phyloP scores from a whole-genome alignment of 1,140 invertebrate species.

The Oryctes rhinoceros region DNA sequence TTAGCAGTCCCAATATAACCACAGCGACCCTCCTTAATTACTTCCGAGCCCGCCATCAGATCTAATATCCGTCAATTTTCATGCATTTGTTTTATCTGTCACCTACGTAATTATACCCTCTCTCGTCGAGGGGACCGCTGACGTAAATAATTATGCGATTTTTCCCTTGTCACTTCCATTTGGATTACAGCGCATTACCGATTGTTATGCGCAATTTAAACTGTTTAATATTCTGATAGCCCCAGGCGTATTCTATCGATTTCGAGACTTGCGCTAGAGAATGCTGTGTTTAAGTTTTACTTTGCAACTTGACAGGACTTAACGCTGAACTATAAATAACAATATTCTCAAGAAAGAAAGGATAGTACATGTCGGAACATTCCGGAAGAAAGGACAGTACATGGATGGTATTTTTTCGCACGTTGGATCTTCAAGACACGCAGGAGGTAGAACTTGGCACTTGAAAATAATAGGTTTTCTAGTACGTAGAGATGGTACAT shows the following conservation, averaged over 20 bases:
- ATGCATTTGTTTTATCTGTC: constrained; percentile 22
- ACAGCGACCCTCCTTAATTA: constrained; percentile 4
- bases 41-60: background rate
- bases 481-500: too few relatives aligned
- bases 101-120: constrained; percentile 14
- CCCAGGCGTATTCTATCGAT: constrained; percentile 13
- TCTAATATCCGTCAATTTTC: constrained; percentile 22
- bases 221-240: constrained; percentile 23
- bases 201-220: constrained; percentile 15
- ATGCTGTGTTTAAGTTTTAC: background rate
- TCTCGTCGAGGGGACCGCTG: background rate
- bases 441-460: too few relatives aligned
- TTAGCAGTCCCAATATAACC: background rate
- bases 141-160: constrained; percentile 33
- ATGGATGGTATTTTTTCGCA: too few relatives aligned
- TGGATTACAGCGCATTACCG: constrained; percentile 23
- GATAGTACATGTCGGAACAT: too few relatives aligned
- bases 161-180: constrained; percentile 36
- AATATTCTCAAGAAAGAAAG: too few relatives aligned
- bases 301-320: too few relatives aligned
- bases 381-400: too few relatives aligned
- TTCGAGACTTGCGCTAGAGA: background rate
- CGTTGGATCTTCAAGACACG: too few relatives aligned
- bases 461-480: too few relatives aligned
- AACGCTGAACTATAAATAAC: too few relatives aligned